A percentile compares a stretch with the other conserved stretches of the same genome.
Conservation (phyloP, 2,113 vertebrate genomes). For the Trochalopteron elliotii region DNA sequence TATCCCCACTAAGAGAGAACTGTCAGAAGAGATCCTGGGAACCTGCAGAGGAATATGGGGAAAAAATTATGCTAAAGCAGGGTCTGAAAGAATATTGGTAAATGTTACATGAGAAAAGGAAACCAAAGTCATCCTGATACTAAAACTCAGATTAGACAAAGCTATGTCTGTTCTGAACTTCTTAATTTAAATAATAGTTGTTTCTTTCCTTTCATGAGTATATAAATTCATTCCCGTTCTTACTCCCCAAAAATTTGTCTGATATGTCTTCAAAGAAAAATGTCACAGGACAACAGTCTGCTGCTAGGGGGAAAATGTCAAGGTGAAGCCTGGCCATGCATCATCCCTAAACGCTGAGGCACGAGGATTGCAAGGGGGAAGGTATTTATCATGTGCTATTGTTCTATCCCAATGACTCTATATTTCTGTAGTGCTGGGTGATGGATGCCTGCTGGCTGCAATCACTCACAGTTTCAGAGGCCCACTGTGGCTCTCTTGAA, state of each 20-base stretch:
- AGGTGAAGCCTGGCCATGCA: constrained; percentile 57
- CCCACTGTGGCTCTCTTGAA: constrained; percentile 18
- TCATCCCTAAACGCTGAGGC: constrained; percentile 58
- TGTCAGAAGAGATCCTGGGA: not conserved
- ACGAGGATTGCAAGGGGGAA: constrained; percentile 64
- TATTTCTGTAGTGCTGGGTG: constrained; percentile 62
- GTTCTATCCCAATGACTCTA: constrained; percentile 68
- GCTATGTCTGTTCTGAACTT: not conserved
- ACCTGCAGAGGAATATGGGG: not conserved
- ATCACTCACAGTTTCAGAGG: constrained; percentile 54
- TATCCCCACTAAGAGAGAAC: not conserved
- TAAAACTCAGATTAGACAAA: not conserved
- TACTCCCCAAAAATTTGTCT: not conserved
- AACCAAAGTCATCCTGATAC: not conserved
- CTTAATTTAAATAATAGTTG: not conserved
- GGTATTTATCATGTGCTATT: constrained; percentile 73
- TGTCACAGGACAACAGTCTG: constrained; percentile 23
- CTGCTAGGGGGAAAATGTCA: constrained; percentile 36
- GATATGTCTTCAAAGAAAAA: not conserved
- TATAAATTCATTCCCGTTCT: not conserved
- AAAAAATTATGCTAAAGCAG: not conserved
- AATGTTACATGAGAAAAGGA: not conserved
- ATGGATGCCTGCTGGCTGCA: constrained; percentile 62
- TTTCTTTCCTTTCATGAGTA: not conserved
- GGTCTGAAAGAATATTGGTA: not conserved